Evolutionary conservation across 2,888 invertebrate genomes (phyloP).

Genomic region (Rhagium mordax): DNA sequence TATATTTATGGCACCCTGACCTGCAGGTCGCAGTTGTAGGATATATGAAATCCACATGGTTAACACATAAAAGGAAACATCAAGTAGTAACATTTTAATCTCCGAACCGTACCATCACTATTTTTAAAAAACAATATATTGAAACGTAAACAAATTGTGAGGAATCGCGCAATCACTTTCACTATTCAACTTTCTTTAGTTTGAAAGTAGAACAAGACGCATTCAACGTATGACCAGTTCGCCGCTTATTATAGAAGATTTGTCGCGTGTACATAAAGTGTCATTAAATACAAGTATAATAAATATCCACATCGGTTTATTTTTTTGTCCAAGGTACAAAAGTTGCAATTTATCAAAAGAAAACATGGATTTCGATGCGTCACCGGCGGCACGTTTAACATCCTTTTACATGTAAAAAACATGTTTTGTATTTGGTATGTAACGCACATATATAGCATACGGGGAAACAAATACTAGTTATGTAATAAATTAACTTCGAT

Average conservation of each 20-base stretch:
- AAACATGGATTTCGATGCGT: background rate
- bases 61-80: conserved; percentile 24
- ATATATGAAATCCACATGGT: conserved; percentile 8
- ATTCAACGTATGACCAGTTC: conserved; percentile 14
- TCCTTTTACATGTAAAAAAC: background rate
- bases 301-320: background rate
- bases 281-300: conserved; percentile 15
- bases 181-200: conserved; percentile 56
- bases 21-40: background rate
- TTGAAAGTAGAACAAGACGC: conserved; percentile 54
- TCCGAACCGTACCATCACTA: background rate
- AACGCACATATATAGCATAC: background rate
- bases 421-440: no score
- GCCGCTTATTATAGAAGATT: conserved; percentile 11
- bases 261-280: conserved; percentile 1
- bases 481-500: background rate
- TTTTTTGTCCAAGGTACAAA: background rate
- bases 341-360: background rate
- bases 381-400: background rate
- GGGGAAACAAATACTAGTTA: background rate
- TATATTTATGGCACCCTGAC: background rate
- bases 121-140: conserved; percentile 20
- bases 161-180: conserved; percentile 53
- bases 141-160: conserved; percentile 50
- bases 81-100: conserved; percentile 20